phyloP scores from a whole-genome alignment of 2,888 invertebrate species.

The Operophtera brumata region DNA sequence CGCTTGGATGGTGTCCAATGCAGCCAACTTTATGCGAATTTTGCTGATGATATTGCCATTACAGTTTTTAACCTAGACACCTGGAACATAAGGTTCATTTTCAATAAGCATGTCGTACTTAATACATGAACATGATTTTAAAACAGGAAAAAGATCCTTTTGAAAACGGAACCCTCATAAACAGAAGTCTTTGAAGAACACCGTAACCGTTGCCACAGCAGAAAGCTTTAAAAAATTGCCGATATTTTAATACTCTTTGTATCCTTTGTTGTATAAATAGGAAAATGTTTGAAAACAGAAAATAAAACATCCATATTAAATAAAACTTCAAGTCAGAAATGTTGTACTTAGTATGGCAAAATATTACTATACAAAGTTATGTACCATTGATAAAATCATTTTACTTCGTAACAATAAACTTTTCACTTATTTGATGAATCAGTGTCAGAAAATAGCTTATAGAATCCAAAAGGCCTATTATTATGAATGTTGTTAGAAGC shows the following conservation, averaged over 20 bases:
- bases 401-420: too few species aligned
- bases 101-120: background rate
- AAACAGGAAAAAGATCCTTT: slow-evolving; percentile 22
- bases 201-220: slow-evolving; percentile 15
- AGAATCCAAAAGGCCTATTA: slow-evolving; percentile 83
- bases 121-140: slow-evolving; percentile 1
- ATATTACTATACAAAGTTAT: too few species aligned
- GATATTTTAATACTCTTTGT: slow-evolving; percentile 14
- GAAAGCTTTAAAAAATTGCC: slow-evolving; percentile 8
- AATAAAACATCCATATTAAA: background rate
- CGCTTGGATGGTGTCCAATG: slow-evolving; percentile 37
- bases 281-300: background rate
- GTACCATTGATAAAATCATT: too few species aligned
- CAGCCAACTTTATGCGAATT: slow-evolving; percentile 32
- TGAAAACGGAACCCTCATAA: slow-evolving; percentile 15
- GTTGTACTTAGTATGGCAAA: too few species aligned
- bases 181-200: slow-evolving; percentile 26
- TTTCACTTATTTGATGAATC: slow-evolving; percentile 43
- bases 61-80: background rate
- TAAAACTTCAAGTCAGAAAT: background rate
- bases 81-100: background rate
- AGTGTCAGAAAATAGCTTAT: slow-evolving; percentile 77
- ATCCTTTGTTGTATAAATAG: background rate
- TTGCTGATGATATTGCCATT: slow-evolving; percentile 14
- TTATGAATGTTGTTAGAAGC: slow-evolving; percentile 85